phyloP scores from a whole-genome alignment of 92 coral and sea anemone species.

The Porites cylindrica region DNA sequence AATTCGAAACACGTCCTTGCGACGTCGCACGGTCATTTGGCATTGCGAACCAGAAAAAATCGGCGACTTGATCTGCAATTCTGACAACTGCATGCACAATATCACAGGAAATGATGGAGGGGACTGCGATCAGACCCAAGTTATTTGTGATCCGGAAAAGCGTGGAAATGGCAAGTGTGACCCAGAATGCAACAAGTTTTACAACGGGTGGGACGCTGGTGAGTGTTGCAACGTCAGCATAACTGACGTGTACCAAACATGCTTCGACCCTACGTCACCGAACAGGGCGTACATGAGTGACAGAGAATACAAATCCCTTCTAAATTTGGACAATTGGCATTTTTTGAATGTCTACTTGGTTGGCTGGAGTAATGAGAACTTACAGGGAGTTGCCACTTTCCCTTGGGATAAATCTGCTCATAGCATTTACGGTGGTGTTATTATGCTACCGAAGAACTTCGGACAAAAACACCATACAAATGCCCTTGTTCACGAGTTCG shows the following conservation, averaged over 20 bases:
- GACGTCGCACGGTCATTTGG: constrained; percentile 78
- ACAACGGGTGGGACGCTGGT: constrained; percentile 86
- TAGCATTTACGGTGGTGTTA: constrained; percentile 80
- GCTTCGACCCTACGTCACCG: constrained; percentile 89
- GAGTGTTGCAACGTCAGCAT: constrained; percentile 86
- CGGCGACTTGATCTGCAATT: constrained; percentile 78
- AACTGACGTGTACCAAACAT: constrained; percentile 68
- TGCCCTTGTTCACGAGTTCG: constrained; percentile 92
- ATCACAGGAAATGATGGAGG: constrained; percentile 95
- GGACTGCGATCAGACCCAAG: constrained; percentile 66
- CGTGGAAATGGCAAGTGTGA: constrained; percentile 91
- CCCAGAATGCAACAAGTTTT: constrained; percentile 85
- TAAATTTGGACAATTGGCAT: constrained; percentile 73
- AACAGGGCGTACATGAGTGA: constrained; percentile 88
- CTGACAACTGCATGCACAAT: constrained; percentile 61
- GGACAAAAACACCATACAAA: constrained; percentile 75
- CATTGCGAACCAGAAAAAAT: constrained; percentile 79
- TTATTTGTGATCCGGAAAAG: constrained; percentile 66
- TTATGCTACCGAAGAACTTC: constrained; percentile 73
- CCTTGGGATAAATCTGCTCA: constrained; percentile 96
- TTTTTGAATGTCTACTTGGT: constrained; percentile 87
- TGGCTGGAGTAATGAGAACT: constrained; percentile 74
- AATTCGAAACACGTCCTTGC: constrained; percentile 80
- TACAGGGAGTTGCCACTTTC: constrained; percentile 87
- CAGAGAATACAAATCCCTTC: constrained; percentile 79